phyloP scores from a whole-genome alignment of 2,113 vertebrate species.

The Taxidea taxus region DNA sequence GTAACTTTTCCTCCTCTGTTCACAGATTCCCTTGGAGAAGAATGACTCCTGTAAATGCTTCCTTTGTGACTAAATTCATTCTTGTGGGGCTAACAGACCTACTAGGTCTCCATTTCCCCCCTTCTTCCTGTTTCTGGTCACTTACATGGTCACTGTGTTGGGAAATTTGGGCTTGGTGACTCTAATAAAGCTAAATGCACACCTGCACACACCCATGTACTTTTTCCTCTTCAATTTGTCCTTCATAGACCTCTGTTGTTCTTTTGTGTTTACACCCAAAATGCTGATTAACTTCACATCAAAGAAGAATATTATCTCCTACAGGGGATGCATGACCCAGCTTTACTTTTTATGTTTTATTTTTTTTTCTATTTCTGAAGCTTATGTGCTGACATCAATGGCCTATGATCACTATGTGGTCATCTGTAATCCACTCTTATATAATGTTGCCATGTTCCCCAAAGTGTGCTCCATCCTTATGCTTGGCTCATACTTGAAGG shows the following conservation, averaged over 20 bases:
- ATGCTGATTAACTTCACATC: too few species aligned
- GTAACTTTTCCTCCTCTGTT: not conserved
- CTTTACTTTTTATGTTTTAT: too few species aligned
- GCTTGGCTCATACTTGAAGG: not conserved
- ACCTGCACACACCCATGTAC: slow-evolving; percentile 67
- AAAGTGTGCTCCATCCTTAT: not conserved
- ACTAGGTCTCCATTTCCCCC: not conserved
- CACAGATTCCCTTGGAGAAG: not conserved
- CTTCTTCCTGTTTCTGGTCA: not conserved
- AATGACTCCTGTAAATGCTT: not conserved
- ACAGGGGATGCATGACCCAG: too few species aligned
- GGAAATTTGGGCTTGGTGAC: not conserved
- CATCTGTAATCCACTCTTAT: slow-evolving; percentile 21
- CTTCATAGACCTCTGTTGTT: slow-evolving; percentile 7
- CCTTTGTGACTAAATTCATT: not conserved
- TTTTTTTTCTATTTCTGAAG: too few species aligned
- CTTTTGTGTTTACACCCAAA: too few species aligned
- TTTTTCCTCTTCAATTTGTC: slow-evolving; percentile 69
- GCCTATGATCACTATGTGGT: slow-evolving; percentile 35
- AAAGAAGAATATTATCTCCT: too few species aligned
- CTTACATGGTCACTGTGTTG: not conserved
- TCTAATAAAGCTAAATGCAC: slow-evolving; percentile 7
- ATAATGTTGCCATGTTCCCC: not conserved
- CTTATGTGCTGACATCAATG: not conserved
- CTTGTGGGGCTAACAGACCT: not conserved